phyloP scores from a whole-genome alignment of 2,113 vertebrate genomes.

The Rhipidura dahli region DNA sequence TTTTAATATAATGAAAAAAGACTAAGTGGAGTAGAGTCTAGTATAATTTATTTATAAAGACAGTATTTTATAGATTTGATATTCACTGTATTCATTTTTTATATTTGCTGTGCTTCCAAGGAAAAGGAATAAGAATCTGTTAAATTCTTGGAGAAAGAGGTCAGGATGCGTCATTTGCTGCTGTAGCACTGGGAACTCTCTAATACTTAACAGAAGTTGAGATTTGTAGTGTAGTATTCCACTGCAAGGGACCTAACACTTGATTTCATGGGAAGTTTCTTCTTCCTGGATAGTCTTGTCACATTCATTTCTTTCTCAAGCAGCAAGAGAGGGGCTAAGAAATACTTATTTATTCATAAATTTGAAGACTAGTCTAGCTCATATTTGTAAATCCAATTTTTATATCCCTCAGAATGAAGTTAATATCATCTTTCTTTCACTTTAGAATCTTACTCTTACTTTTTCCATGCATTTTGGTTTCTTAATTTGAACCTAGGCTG shows the following conservation, averaged over 20 bases:
- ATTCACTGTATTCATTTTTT: neutral
- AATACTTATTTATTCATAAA: neutral
- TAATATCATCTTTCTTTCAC: neutral
- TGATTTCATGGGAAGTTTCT: neutral
- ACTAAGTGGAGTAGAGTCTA: neutral
- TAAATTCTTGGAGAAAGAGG: neutral
- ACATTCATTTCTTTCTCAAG: neutral
- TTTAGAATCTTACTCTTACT: neutral
- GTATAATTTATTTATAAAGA: neutral
- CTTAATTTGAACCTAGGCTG: neutral
- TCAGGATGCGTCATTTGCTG: neutral
- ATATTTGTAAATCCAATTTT: neutral
- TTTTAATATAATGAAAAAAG: slow-evolving; percentile 13
- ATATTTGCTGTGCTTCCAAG: neutral
- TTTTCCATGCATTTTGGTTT: neutral
- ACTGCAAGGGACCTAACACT: neutral
- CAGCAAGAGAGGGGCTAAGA: neutral
- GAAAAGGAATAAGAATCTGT: neutral
- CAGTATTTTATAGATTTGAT: neutral
- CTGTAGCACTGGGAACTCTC: neutral
- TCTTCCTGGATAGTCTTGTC: neutral
- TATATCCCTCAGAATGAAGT: neutral
- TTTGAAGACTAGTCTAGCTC: neutral
- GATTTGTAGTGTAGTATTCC: neutral
- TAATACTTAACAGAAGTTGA: neutral